Conservation (phyloP, 2,797 vertebrate genomes). For the Chrosomus eos region DNA sequence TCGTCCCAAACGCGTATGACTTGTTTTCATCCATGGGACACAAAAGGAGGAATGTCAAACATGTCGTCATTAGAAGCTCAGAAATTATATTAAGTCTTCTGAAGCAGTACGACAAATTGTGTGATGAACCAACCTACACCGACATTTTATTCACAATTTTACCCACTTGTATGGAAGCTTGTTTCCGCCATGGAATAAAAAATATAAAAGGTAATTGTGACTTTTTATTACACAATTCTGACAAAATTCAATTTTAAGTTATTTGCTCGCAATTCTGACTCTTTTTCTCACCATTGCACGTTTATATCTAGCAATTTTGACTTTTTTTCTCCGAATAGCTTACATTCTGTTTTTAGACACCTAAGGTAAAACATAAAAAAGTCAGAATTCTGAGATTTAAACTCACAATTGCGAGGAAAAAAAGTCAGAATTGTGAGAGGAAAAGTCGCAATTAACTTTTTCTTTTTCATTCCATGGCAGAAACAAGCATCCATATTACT, state of each 20-base stretch:
- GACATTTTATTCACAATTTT: background rate
- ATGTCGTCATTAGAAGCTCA: no score
- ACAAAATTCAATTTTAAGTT: background rate
- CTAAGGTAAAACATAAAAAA: background rate
- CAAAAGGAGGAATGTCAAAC: background rate
- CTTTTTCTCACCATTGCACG: background rate
- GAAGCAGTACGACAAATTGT: no score
- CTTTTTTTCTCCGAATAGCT: no score
- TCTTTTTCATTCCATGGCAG: background rate
- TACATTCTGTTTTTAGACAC: background rate
- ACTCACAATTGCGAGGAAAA: no score
- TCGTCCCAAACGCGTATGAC: background rate
- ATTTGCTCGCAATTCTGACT: no score
- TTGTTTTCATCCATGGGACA: background rate
- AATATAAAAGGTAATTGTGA: no score
- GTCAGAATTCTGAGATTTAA: background rate
- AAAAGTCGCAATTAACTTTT: background rate
- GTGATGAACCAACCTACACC: no score
- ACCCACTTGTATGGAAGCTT: background rate
- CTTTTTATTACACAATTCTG: no score
- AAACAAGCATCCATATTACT: background rate
- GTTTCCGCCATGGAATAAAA: no score
- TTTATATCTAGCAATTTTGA: background rate
- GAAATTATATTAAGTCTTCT: background rate
- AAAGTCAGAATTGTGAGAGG: background rate